These are phyloP conservation scores for Xenopus borealis DNA, from an alignment of 2,113 vertebrate genomes.

Conservation along the genomic window DNA sequence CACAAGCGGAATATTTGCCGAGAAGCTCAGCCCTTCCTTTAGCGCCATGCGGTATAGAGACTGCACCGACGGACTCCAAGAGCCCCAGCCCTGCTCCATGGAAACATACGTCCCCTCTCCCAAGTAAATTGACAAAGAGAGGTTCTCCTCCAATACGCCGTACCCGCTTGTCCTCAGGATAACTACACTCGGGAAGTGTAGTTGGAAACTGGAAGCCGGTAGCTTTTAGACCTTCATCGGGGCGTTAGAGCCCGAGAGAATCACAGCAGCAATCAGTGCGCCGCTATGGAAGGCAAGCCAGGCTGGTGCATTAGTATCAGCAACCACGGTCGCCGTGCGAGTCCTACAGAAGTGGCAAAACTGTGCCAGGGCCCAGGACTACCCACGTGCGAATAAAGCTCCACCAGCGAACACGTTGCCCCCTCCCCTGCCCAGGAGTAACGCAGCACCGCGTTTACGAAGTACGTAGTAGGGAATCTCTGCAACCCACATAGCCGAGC, in stretches of 20 bases:
- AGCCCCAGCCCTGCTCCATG: too few relatives aligned
- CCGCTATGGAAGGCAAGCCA: not conserved
- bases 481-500: constrained; percentile 12
- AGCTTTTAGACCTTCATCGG: too few relatives aligned
- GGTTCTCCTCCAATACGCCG: not conserved
- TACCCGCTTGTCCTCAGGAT: too few relatives aligned
- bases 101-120: too few relatives aligned
- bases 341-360: constrained; percentile 34
- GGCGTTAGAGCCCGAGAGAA: too few relatives aligned
- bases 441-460: constrained; percentile 34
- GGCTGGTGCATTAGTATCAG: not conserved
- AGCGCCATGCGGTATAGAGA: too few relatives aligned
- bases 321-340: constrained; percentile 37
- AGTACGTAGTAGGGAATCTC: constrained; percentile 27
- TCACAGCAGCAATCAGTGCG: constrained; percentile 14
- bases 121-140: constrained; percentile 22
- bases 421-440: not conserved
- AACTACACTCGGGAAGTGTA: not conserved
- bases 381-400: not conserved
- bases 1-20: too few relatives aligned
- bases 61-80: too few relatives aligned
- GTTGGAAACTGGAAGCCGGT: not conserved
- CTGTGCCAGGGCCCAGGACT: not conserved
- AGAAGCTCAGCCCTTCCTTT: too few relatives aligned
- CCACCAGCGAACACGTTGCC: not conserved